These are phyloP conservation scores for Prunella strophiata DNA, from an alignment of 2,797 vertebrate genomes.

Conservation along the genomic window DNA sequence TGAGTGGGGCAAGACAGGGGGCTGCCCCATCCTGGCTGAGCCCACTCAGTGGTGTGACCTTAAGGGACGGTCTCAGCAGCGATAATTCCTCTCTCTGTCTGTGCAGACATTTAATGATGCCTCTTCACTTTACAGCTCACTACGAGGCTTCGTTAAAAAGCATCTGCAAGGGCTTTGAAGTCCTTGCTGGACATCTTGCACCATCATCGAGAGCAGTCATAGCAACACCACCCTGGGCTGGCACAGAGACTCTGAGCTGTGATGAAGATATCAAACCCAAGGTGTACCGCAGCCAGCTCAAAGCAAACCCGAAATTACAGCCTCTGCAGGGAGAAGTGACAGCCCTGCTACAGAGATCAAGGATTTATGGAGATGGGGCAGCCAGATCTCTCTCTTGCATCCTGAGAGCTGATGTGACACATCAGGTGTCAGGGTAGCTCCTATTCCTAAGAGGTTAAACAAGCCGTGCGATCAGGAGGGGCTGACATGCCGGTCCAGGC, in stretches of 20 bases:
- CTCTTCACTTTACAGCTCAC: not conserved
- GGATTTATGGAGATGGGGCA: constrained; percentile 59
- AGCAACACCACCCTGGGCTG: not conserved
- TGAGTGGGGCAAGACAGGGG: not conserved
- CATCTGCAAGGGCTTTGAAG: not conserved
- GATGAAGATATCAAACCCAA: constrained; percentile 43
- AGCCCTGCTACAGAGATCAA: constrained; percentile 61
- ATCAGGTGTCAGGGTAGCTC: constrained; percentile 57
- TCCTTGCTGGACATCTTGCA: not conserved
- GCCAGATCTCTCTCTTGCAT: constrained; percentile 61
- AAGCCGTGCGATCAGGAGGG: not conserved
- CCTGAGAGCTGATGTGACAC: constrained; percentile 62
- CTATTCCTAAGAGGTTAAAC: constrained; percentile 66
- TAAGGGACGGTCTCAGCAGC: not conserved
- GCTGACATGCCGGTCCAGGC: constrained; percentile 48
- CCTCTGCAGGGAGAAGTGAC: constrained; percentile 62
- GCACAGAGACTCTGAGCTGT: not conserved
- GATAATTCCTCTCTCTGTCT: not conserved
- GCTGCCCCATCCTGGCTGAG: not conserved
- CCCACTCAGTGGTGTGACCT: not conserved
- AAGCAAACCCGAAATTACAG: constrained; percentile 31
- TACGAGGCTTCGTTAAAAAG: not conserved
- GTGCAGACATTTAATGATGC: not conserved
- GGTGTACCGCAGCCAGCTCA: constrained; percentile 9
- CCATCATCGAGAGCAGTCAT: not conserved